Evolutionary conservation across 1,140 invertebrate genomes (phyloP), one percentile per base, ranked within the genome.

Genomic region (Bombus fervidus): DNA sequence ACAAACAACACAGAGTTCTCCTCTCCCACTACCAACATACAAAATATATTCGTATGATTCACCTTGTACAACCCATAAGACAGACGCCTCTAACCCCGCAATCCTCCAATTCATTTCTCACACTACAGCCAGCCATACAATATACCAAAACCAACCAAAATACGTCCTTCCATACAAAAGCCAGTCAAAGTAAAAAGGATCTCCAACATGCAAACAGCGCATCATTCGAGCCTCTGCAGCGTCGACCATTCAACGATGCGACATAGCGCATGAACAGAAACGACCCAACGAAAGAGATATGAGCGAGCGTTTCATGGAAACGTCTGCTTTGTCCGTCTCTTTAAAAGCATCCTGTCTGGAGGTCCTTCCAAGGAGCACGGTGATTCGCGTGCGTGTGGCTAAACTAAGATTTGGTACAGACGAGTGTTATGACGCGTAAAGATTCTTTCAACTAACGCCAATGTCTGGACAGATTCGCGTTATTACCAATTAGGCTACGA

Each of bases 221-320:
- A 78, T 64, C 57, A 31, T 78, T 31, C 34, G 53, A 37, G 31
- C 6, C 43, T 75, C 34, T n/a, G 59, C 15, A 31, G 22, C 59
- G 12, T 62, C 13, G 13, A n/a, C 75, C 39, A 62, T 77, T 77
- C 53, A 77, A 41, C 43, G 73, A 25, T 13, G 37, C 75, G 47
- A 41, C 37, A 41, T 39, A 77, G 28, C 37, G 37, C n/a, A 34
- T 15, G 34, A 25, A 41, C 25, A 41, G 8, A 78, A 64, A 41
- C 37, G 31, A 64, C 18, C 75, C 28, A 53, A 41, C 28, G 75
- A 41, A 64, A 78, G 39, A 78, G 75, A 78, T 41, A 78, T 39
- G 59, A 78, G 75, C 57, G 59, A 62, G 9, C 39, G 75, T 64
- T 78, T 78, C 59, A 64, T 41, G 75, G 75, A 78, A 66, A 78